Conservation (phyloP, 2,888 invertebrate genomes). For the Notodonta ziczac region DNA sequence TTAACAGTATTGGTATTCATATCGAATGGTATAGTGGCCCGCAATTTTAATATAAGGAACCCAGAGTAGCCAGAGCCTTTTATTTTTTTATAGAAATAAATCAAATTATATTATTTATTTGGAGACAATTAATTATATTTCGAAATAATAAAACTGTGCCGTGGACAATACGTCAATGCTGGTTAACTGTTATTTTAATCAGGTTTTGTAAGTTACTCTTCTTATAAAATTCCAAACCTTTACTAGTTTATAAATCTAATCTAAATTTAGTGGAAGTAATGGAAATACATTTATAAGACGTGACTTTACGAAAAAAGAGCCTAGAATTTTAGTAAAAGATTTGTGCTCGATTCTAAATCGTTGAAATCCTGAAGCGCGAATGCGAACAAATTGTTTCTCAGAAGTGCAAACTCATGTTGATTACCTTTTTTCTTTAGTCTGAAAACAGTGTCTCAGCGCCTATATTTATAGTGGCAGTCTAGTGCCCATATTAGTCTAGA, state of each 20-base stretch:
- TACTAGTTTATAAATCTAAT: background rate
- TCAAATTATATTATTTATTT: too few species aligned
- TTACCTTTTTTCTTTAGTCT: background rate
- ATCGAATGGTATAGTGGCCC: too few species aligned
- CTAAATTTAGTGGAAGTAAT: background rate
- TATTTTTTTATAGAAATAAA: too few species aligned
- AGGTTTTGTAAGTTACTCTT: too few species aligned
- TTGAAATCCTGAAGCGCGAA: background rate
- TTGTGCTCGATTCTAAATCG: background rate
- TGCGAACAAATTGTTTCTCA: conserved; percentile 3
- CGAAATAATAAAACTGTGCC: too few species aligned
- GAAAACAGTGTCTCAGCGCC: background rate
- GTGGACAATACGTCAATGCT: too few species aligned
- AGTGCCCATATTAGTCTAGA: background rate
- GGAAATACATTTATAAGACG: background rate
- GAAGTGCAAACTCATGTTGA: conserved; percentile 1
- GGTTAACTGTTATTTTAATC: too few species aligned
- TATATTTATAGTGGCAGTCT: background rate
- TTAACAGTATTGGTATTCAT: too few species aligned
- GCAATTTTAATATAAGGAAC: too few species aligned
- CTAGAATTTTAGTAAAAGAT: background rate
- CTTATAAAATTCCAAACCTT: too few species aligned
- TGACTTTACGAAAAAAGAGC: background rate
- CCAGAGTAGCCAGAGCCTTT: too few species aligned
- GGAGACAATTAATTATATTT: too few species aligned